phyloP scores from a whole-genome alignment of 2,888 invertebrate species.

The Caenorhabditis becei region DNA sequence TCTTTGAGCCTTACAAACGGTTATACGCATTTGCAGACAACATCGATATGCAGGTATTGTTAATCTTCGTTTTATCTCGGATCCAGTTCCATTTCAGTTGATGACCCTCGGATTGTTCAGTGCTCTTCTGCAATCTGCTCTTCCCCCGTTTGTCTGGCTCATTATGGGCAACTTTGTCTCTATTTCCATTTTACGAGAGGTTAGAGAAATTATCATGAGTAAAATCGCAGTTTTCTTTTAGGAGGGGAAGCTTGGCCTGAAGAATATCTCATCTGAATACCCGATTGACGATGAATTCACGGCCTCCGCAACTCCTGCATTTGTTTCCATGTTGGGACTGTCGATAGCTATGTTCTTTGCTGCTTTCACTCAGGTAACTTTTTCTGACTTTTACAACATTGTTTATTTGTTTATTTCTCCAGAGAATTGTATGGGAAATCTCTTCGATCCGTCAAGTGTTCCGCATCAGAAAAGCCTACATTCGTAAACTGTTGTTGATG shows the following conservation, averaged over 20 bases:
- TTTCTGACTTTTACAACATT: conserved; percentile 18
- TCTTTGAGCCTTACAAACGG: conserved; percentile 58
- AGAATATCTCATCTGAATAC: conserved; percentile 66
- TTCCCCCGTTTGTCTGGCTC: conserved; percentile 81
- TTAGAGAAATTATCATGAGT: conserved; percentile 14
- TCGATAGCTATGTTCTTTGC: conserved; percentile 78
- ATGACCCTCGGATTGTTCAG: conserved; percentile 76
- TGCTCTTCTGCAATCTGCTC: conserved; percentile 76
- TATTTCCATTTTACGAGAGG: conserved; percentile 74
- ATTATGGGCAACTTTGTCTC: conserved; percentile 80
- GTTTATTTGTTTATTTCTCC: conserved; percentile 34
- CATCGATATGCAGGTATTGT: conserved; percentile 67
- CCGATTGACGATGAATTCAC: conserved; percentile 72
- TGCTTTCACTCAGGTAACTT: conserved; percentile 76
- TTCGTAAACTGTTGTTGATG: conserved; percentile 79
- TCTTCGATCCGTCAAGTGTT: conserved; percentile 77
- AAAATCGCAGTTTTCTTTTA: conserved; percentile 8
- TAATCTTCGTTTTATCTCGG: not conserved
- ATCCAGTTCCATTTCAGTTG: conserved; percentile 59
- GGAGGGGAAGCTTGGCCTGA: conserved; percentile 59
- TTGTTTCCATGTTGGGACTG: conserved; percentile 76
- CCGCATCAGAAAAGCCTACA: conserved; percentile 78
- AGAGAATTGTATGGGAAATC: conserved; percentile 79
- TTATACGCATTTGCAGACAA: conserved; percentile 72
- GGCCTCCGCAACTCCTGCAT: conserved; percentile 75